phyloP scores from a whole-genome alignment of 2,797 vertebrate genomes.

The Diplodus sargus region DNA sequence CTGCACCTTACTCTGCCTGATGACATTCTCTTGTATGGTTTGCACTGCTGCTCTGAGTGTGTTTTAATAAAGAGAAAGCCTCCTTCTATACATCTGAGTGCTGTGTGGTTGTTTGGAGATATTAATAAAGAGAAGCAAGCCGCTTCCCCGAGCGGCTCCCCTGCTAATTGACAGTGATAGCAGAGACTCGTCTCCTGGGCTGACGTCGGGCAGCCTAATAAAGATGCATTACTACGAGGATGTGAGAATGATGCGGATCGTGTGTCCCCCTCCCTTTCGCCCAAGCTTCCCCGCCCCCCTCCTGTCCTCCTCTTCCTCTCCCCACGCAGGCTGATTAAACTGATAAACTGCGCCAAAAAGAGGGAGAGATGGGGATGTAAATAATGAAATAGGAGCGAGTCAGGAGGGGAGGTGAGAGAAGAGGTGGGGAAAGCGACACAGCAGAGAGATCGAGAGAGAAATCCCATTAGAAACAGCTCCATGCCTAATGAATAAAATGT shows the following conservation, averaged over 20 bases:
- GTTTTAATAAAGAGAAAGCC: conserved; percentile 76
- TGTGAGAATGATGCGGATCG: conserved; percentile 61
- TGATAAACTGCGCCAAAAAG: conserved; percentile 70
- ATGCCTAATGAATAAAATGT: conserved; percentile 66
- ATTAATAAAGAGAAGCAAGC: conserved; percentile 73
- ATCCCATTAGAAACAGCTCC: conserved; percentile 65
- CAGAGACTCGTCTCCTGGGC: conserved; percentile 69
- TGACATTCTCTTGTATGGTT: conserved; percentile 65
- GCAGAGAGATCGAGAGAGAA: conserved; percentile 27
- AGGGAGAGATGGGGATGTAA: conserved; percentile 55
- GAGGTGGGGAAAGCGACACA: conserved; percentile 2
- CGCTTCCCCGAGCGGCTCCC: conserved; percentile 45
- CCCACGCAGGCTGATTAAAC: conserved; percentile 69
- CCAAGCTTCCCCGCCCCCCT: not conserved
- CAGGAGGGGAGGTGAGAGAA: conserved; percentile 30
- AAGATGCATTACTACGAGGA: conserved; percentile 75
- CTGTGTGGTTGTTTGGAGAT: conserved; percentile 68
- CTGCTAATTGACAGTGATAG: conserved; percentile 80
- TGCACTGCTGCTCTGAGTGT: conserved; percentile 65
- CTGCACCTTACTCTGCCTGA: conserved; percentile 60
- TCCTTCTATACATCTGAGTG: conserved; percentile 64
- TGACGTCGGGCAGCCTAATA: conserved; percentile 73
- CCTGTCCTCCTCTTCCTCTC: not conserved
- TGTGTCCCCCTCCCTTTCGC: not conserved
- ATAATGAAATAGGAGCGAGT: conserved; percentile 66